Percentiles rank a stretch among this genome's conserved stretches.
Evolutionary conservation across 2,888 invertebrate genomes (phyloP).

Genomic region (Phaedon cochleariae): DNA sequence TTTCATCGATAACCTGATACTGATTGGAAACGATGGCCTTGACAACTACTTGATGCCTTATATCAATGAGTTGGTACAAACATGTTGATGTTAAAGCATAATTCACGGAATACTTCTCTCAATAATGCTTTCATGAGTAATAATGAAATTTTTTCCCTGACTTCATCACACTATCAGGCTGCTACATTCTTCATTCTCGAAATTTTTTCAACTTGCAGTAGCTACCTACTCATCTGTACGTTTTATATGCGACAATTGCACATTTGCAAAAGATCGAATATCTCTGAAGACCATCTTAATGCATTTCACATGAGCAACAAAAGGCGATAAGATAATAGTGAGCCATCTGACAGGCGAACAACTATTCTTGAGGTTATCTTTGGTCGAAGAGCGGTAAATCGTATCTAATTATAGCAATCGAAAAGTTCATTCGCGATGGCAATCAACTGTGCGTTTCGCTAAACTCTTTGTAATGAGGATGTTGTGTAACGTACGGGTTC

Average conservation of each 20-base stretch:
- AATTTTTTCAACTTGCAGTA: too few relatives aligned
- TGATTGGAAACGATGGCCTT: too few relatives aligned
- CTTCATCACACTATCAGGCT: too few relatives aligned
- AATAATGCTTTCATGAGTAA: too few relatives aligned
- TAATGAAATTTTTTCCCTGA: too few relatives aligned
- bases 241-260: not conserved
- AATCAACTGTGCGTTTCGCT: slow-evolving; percentile 19
- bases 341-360: slow-evolving; percentile 5
- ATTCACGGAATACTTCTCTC: too few relatives aligned
- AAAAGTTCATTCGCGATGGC: slow-evolving; percentile 27
- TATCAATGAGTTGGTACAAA: too few relatives aligned
- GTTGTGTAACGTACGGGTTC: slow-evolving; percentile 3
- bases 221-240: too few relatives aligned
- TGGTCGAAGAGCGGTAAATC: slow-evolving; percentile 20
- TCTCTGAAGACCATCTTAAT: not conserved
- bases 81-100: too few relatives aligned
- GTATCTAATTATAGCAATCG: slow-evolving; percentile 27
- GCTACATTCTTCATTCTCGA: too few relatives aligned
- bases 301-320: not conserved
- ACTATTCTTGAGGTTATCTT: not conserved
- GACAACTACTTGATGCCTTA: too few relatives aligned
- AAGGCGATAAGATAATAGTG: not conserved
- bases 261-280: not conserved
- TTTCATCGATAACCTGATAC: too few relatives aligned
- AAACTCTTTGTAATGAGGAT: slow-evolving; percentile 13